Conservation (phyloP, 1,140 invertebrate species). For the Plectus sambesii region DNA sequence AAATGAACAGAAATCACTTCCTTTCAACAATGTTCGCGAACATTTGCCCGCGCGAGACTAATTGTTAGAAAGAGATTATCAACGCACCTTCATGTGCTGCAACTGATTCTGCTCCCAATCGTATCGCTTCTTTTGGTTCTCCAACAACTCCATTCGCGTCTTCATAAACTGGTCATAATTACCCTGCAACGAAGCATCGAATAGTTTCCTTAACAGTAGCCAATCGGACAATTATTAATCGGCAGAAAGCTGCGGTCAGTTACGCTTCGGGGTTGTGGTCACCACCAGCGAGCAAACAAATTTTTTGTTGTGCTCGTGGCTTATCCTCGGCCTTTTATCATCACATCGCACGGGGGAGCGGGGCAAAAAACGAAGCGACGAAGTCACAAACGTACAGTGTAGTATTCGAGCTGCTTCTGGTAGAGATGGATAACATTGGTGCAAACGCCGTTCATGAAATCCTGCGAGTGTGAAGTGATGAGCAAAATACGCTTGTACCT, state of each 20-base stretch:
- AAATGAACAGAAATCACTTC: too few relatives aligned
- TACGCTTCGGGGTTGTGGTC: too few relatives aligned
- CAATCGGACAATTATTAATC: slow-evolving; percentile 4
- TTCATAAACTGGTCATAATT: slow-evolving; percentile 91
- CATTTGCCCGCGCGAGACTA: too few relatives aligned
- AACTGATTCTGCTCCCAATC: slow-evolving; percentile 99
- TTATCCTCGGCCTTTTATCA: too few relatives aligned
- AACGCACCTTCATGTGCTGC: slow-evolving; percentile 81
- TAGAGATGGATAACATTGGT: slow-evolving; percentile 95
- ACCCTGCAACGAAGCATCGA: slow-evolving; percentile 50
- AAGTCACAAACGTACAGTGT: slow-evolving; percentile 67
- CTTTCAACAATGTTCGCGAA: too few relatives aligned
- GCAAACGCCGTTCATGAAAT: slow-evolving; percentile 98
- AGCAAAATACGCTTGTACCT: slow-evolving; percentile 91
- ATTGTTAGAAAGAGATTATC: too few relatives aligned
- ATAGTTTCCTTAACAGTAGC: not conserved
- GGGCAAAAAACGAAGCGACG: too few relatives aligned
- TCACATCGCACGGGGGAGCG: too few relatives aligned
- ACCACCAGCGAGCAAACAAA: too few relatives aligned
- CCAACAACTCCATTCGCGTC: slow-evolving; percentile 80
- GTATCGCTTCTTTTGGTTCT: slow-evolving; percentile 98
- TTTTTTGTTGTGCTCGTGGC: too few relatives aligned
- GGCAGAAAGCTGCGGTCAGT: too few relatives aligned
- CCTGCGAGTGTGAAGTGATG: slow-evolving; percentile 98
- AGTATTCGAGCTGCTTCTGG: slow-evolving; percentile 84